phyloP scores from a whole-genome alignment of 2,797 vertebrate species.

The Coluber constrictor region DNA sequence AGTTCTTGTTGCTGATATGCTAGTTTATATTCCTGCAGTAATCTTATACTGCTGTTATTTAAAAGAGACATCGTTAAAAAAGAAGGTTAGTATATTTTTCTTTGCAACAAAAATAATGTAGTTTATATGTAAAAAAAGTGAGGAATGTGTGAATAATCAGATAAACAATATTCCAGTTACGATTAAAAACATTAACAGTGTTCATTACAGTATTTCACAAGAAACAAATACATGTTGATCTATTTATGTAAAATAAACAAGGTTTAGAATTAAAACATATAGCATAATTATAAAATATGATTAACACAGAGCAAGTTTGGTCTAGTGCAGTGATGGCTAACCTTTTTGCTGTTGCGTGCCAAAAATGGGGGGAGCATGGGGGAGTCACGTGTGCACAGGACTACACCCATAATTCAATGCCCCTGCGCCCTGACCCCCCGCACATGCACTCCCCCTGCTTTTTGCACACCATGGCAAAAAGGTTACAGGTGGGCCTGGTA shows the following conservation, averaged over 20 bases:
- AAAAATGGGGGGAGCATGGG: too few relatives aligned
- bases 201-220: conserved; percentile 30
- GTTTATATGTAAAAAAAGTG: not conserved
- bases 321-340: not conserved
- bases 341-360: too few relatives aligned
- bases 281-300: not conserved
- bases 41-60: conserved; percentile 85
- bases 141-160: not conserved
- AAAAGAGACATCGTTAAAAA: conserved; percentile 81
- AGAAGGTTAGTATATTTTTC: conserved; percentile 76
- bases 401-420: too few relatives aligned
- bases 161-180: conserved; percentile 16
- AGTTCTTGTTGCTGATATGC: conserved; percentile 90
- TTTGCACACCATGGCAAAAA: too few relatives aligned
- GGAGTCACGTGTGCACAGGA: too few relatives aligned
- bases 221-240: not conserved
- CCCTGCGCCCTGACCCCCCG: too few relatives aligned
- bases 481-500: too few relatives aligned
- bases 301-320: not conserved
- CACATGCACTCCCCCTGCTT: too few relatives aligned
- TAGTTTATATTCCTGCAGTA: conserved; percentile 92
- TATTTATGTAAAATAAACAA: not conserved
- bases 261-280: not conserved
- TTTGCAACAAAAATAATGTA: conserved; percentile 25
- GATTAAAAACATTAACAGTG: conserved; percentile 32